These are phyloP conservation scores for Burhinus oedicnemus DNA, from an alignment of 2,113 vertebrate species.

Conservation along the genomic window DNA sequence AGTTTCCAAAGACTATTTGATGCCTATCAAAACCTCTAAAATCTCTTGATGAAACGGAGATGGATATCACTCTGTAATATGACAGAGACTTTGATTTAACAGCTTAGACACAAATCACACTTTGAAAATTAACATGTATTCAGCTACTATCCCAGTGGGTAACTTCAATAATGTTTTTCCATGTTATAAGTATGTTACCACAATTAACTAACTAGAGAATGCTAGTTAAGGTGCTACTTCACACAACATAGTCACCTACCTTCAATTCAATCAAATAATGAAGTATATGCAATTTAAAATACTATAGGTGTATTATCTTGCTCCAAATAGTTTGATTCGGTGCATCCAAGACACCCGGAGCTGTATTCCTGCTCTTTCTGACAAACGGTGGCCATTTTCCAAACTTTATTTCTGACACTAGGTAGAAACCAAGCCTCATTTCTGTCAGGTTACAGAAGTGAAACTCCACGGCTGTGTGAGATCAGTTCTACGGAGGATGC, in stretches of 20 bases:
- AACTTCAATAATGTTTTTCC: not conserved
- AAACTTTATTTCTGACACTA: not conserved
- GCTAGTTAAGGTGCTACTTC: no score
- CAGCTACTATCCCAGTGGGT: not conserved
- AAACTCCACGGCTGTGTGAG: rapidly evolving
- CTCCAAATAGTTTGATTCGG: not conserved
- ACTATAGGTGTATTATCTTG: no score
- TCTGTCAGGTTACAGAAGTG: not conserved
- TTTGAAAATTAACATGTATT: not conserved
- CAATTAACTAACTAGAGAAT: not conserved
- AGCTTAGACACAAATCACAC: not conserved
- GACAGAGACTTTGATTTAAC: not conserved
- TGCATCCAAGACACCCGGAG: not conserved
- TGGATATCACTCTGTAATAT: not conserved
- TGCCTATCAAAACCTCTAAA: not conserved
- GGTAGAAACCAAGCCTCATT: not conserved
- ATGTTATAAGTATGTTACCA: no score
- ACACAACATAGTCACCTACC: not conserved
- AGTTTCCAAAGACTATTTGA: not conserved
- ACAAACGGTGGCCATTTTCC: not conserved
- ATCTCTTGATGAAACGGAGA: not conserved
- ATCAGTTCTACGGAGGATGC: rapidly evolving
- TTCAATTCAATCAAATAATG: not conserved
- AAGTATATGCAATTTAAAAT: not conserved
- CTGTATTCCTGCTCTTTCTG: not conserved